phyloP scores from a whole-genome alignment of 2,888 invertebrate species.

The Melikaiella ostensackeni region DNA sequence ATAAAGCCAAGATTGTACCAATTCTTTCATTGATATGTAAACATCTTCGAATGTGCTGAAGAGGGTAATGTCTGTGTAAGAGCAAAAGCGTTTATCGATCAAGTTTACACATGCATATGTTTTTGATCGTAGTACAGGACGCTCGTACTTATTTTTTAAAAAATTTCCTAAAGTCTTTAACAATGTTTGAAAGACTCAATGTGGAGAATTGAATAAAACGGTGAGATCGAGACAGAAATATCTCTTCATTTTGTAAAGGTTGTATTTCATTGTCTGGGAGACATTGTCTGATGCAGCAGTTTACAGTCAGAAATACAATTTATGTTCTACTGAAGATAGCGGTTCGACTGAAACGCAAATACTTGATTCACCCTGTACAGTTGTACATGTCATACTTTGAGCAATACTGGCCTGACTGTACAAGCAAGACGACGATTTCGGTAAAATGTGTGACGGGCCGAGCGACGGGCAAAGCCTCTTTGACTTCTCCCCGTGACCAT shows the following conservation, averaged over 20 bases:
- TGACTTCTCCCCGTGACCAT: conserved; percentile 70
- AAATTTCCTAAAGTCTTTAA: not conserved
- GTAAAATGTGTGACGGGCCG: conserved; percentile 72
- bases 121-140: too few species aligned
- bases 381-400: conserved; percentile 47
- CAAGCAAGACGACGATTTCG: conserved; percentile 64
- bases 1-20: too few species aligned
- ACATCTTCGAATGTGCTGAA: too few species aligned
- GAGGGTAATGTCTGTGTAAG: too few species aligned
- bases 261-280: not conserved
- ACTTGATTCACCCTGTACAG: conserved; percentile 48
- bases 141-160: too few species aligned
- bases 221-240: not conserved
- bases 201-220: not conserved
- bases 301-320: conserved; percentile 37
- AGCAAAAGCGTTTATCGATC: too few species aligned
- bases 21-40: too few species aligned
- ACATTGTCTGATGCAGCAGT: conserved; percentile 18
- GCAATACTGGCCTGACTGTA: conserved; percentile 53
- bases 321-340: conserved; percentile 53
- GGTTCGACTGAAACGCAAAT: conserved; percentile 53
- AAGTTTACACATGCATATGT: too few species aligned
- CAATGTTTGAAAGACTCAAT: not conserved
- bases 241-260: not conserved
- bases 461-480: conserved; percentile 69